These are phyloP conservation scores for Chionomys nivalis DNA, from an alignment of 2,113 vertebrate genomes.

Conservation along the genomic window DNA sequence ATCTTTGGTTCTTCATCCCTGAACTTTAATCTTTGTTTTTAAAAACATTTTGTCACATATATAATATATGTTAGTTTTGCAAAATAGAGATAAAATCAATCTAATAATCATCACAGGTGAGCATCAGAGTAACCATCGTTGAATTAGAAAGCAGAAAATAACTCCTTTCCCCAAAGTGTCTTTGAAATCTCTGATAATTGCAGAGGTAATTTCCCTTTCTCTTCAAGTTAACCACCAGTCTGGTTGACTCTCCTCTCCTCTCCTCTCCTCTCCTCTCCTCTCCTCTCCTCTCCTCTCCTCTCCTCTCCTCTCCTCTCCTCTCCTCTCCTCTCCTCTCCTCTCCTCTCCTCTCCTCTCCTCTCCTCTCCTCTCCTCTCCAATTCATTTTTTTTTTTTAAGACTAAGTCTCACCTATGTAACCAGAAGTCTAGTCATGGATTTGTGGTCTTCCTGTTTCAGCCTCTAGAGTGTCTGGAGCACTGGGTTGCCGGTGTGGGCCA, in stretches of 20 bases:
- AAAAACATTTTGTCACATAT: background rate
- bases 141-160: background rate
- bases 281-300: accelerated
- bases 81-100: constrained; percentile 24
- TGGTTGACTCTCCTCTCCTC: background rate
- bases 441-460: background rate
- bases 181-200: background rate
- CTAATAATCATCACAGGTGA: background rate
- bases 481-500: background rate
- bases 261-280: accelerated
- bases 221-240: background rate
- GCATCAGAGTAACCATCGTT: background rate
- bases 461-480: background rate
- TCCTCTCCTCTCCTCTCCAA: too few relatives aligned
- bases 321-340: accelerated
- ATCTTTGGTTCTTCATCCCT: background rate
- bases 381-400: too few relatives aligned
- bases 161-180: background rate
- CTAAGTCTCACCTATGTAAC: background rate
- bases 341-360: background rate
- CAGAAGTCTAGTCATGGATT: background rate
- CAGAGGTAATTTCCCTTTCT: background rate
- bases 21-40: background rate
- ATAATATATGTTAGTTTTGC: background rate
- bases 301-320: accelerated